Base-by-base conservation (phyloP, 2,888 invertebrate species). In the Chorisops tibialis region DNA sequence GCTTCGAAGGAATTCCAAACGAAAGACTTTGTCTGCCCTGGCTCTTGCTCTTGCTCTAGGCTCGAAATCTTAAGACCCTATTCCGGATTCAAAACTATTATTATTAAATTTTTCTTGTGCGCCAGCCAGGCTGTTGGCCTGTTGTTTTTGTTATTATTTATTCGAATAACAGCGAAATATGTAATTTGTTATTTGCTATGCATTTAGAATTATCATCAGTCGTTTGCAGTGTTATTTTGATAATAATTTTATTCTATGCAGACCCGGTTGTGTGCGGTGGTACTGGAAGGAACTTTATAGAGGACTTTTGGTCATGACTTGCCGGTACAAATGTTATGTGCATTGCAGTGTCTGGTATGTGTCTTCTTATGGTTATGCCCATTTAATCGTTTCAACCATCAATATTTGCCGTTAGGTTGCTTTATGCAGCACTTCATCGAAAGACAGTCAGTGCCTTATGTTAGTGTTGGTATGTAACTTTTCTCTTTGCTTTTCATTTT, bases 381-480 rank as follows among this genome's bases (percentile, higher is more conserved):
- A 41, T 48, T 54, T 54, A 64, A 64, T 64, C 64, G 61, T 59
- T 51, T 51, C 48, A 51, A 35, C 19, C 61, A 61, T 64, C 61
- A 64, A 64, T 64, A 64, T 64, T 58, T 63, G 51, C 64, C 61
- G 64, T 64, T 64, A 64, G 61, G 54, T 61, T 64, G 61, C 61
- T 63, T 59, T 61, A 61, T 61, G 61, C 61, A 37, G 45, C 39
- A 48, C 52, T 52, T 61, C 48, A 52, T 30, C n/a, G n/a, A n/a
- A n/a, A n/a, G n/a, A n/a, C n/a, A n/a, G n/a, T n/a, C n/a, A n/a
- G n/a, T n/a, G n/a, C n/a, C n/a, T n/a, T n/a, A n/a, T n/a, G n/a
- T n/a, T 61, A 61, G 50, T 63, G 45, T 61, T 59, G 64, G 61
- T 64, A 64, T 64, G 54, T 59, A 61, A 59, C 61, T 63, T 52